These are phyloP conservation scores for Aspidiotus rigidus DNA, from an alignment of 2,888 invertebrate species.

Conservation along the genomic window DNA sequence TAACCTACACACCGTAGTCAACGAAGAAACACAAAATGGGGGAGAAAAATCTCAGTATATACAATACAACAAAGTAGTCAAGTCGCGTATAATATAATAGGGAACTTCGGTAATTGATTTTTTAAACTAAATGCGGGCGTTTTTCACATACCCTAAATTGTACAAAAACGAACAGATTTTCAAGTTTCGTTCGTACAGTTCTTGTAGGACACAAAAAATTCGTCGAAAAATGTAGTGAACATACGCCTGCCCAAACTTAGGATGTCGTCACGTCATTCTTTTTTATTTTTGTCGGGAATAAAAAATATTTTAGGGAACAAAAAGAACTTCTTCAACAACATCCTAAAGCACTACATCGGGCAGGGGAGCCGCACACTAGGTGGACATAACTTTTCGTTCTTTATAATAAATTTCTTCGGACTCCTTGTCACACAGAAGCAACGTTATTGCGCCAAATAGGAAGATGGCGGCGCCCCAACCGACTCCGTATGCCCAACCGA, in stretches of 20 bases:
- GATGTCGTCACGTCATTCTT: constrained; percentile 19
- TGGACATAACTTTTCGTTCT: constrained; percentile 79
- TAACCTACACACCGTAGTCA: constrained; percentile 8
- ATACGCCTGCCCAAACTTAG: constrained; percentile 33
- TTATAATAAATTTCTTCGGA: constrained; percentile 97
- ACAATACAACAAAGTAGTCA: background rate
- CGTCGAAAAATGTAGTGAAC: constrained; percentile 30
- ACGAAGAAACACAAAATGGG: constrained; percentile 5
- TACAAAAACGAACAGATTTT: constrained; percentile 18
- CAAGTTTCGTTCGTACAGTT: background rate
- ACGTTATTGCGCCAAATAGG: constrained; percentile 83
- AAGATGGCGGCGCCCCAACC: constrained; percentile 97
- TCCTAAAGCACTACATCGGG: constrained; percentile 57
- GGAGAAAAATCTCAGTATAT: constrained; percentile 5
- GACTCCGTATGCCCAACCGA: constrained; percentile 97
- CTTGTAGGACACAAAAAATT: background rate
- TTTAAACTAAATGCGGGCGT: constrained; percentile 11
- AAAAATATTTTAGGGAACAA: too few species aligned
- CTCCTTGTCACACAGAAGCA: constrained; percentile 93
- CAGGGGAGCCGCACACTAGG: constrained; percentile 62
- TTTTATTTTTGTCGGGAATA: background rate
- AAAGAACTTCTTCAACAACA: constrained; percentile 7
- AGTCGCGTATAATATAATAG: background rate
- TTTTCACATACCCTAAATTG: constrained; percentile 19
- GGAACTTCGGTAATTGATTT: background rate